Evolutionary conservation across 2,888 invertebrate genomes (phyloP).

Genomic region (Epicampocera succincta): DNA sequence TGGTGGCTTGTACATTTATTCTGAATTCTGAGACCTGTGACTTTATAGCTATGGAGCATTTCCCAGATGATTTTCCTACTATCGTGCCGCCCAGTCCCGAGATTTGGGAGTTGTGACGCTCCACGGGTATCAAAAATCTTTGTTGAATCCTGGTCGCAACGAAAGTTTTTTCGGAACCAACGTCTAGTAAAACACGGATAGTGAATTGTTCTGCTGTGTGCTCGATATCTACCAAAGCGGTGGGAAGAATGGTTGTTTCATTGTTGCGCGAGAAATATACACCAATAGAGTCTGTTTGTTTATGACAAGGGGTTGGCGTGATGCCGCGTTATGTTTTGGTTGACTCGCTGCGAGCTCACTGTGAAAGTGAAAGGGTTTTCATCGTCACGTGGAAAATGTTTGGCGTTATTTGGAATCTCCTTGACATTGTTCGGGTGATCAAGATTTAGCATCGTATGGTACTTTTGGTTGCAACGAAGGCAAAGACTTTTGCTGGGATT

Average conservation of each 20-base stretch:
- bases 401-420: background rate
- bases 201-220: slow-evolving; percentile 10
- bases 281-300: too few species aligned
- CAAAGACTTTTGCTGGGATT: slow-evolving; percentile 5
- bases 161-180: background rate
- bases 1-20: background rate
- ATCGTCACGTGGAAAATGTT: too few species aligned
- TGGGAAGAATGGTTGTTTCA: slow-evolving; percentile 31
- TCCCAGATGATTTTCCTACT: background rate
- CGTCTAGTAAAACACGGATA: slow-evolving; percentile 16
- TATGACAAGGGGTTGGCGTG: too few species aligned
- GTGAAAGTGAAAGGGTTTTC: background rate
- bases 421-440: background rate
- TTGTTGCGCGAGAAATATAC: background rate
- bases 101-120: background rate
- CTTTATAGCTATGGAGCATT: background rate
- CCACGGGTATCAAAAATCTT: background rate
- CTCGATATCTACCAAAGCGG: slow-evolving; percentile 28
- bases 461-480: slow-evolving; percentile 8
- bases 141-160: slow-evolving; percentile 6
- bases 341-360: background rate
- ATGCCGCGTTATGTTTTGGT: background rate
- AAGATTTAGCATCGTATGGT: background rate
- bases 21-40: slow-evolving; percentile 11
- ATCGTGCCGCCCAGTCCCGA: slow-evolving; percentile 7